Evolutionary conservation across 2,888 invertebrate genomes (phyloP), one percentile per base, ranked within the genome.

Genomic region (Ceraclea dissimilis): DNA sequence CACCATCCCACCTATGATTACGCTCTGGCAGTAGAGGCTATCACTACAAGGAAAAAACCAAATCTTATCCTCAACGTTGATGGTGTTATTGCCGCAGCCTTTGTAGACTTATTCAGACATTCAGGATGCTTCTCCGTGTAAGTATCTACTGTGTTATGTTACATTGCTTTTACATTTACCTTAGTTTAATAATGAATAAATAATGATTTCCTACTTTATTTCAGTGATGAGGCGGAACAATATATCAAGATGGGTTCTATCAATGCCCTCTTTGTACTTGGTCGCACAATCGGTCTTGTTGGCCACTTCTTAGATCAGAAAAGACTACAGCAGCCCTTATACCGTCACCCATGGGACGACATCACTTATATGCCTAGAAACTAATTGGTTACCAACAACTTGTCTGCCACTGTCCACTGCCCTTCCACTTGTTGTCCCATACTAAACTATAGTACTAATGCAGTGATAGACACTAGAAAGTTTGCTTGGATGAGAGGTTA

Each of bases 291-390:
- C 76, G 99, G 99, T 44, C 96, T 99, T 67, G 95, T 99, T 65
- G 98, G 97, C 16, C 99, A 99, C 70, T 99, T 88, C 72, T 86
- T 99, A 80, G 99, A 99, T 76, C 99, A 99, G 79, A 96, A 94
- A 78, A 82, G 99, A 63, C 82, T 99, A 75, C 98, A 98, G 70
- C 99, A 99, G 76, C 99, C 98, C 6, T 81, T 99, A 2, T 99
- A 99, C 76, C 88, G 99, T 65, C 99, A 99, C 75, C 99, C 99
- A 1, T 99, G 99, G 99, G 99, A 99, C 71, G 99, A 99, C 71
- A 99, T 99, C 76, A 77, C 78, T 31, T 78, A 78, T 63, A 76
- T 78, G 77, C 74, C 76, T 20, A 58, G 54, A 17, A 43, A 59
- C 51, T 59, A 49, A 57, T 17, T 21, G 20, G 2, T n/a, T n/a